Conservation (phyloP, 2,888 invertebrate species). For the Agriotes lineatus region DNA sequence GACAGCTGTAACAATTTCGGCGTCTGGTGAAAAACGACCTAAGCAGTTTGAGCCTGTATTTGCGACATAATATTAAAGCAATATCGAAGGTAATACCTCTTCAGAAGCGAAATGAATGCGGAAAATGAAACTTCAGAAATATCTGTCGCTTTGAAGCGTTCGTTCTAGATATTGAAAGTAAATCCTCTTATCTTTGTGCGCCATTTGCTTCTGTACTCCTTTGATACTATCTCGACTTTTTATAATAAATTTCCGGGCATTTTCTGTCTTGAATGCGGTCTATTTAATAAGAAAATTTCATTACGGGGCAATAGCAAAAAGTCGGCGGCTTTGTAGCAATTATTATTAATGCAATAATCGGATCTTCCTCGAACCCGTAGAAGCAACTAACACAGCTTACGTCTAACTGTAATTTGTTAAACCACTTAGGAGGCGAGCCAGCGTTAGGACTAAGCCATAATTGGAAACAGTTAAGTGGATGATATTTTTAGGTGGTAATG, state of each 20-base stretch:
- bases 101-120: constrained; percentile 6
- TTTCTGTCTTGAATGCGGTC: background rate
- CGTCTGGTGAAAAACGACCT: no score
- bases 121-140: constrained; percentile 30
- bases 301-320: background rate
- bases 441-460: background rate
- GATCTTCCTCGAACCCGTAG: background rate
- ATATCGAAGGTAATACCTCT: constrained; percentile 1
- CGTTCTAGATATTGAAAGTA: constrained; percentile 33
- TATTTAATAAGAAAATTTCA: constrained; percentile 1
- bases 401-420: background rate
- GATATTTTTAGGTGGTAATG: no score
- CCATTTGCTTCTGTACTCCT: constrained; percentile 27
- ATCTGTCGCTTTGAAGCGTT: constrained; percentile 33
- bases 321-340: background rate
- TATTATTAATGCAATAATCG: background rate
- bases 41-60: background rate
- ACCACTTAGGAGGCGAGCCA: background rate
- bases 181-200: constrained; percentile 35
- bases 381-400: background rate
- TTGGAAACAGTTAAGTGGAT: no score
- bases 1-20: no score
- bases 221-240: constrained; percentile 21
- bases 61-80: constrained; percentile 1
- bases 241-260: constrained; percentile 2